These are phyloP conservation scores for Entomobrya proxima DNA, from an alignment of 2,888 invertebrate species.

Conservation along the genomic window DNA sequence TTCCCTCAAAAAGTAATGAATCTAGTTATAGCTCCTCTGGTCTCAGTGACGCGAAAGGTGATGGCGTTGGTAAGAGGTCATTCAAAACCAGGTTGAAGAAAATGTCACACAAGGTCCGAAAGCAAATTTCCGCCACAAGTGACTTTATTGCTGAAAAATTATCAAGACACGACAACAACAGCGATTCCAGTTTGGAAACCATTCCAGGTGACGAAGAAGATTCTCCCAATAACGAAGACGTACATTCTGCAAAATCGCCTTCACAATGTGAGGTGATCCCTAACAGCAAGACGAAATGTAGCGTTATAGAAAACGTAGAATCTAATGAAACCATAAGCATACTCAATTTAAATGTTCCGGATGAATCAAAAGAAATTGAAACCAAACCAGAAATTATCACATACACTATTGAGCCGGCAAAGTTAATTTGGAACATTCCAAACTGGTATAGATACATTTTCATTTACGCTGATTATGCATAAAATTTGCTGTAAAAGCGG, in stretches of 20 bases:
- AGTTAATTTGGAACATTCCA: conserved; percentile 9
- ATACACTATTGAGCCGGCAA: background rate
- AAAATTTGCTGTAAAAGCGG: background rate
- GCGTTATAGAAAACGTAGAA: background rate
- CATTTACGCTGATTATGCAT: too few relatives aligned
- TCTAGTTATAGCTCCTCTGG: conserved; percentile 16
- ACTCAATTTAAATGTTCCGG: background rate
- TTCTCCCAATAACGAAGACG: background rate
- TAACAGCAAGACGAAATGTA: too few relatives aligned
- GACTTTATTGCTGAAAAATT: conserved; percentile 34
- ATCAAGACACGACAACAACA: background rate
- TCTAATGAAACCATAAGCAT: background rate
- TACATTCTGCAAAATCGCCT: background rate
- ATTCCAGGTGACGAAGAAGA: background rate
- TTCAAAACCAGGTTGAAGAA: conserved; percentile 21
- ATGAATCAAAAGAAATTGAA: background rate
- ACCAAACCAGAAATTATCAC: background rate
- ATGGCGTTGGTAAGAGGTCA: background rate
- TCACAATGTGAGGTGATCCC: too few relatives aligned
- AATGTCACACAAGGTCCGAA: conserved; percentile 10
- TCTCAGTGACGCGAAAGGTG: background rate
- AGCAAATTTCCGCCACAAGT: conserved; percentile 45
- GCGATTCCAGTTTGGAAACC: background rate
- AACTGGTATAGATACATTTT: conserved; percentile 13
- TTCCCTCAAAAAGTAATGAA: conserved; percentile 8